Conservation (phyloP, 1,140 invertebrate genomes). For the Aphelinus certus region DNA sequence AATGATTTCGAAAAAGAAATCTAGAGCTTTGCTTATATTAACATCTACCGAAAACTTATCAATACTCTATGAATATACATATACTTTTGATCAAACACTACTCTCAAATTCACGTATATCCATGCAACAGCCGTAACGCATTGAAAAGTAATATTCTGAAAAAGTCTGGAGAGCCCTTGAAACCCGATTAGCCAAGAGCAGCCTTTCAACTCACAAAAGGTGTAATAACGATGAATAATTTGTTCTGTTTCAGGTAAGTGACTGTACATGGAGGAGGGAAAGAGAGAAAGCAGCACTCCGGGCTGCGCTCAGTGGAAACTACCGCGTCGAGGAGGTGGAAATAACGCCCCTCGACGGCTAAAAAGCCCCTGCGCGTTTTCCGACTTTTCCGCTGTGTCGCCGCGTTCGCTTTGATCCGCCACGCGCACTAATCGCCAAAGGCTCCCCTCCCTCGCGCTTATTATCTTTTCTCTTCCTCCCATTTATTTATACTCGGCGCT, state of each 20-base stretch:
- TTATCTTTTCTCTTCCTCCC: too few relatives aligned
- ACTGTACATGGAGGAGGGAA: not conserved
- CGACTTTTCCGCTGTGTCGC: not conserved
- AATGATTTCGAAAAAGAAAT: too few relatives aligned
- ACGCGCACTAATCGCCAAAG: not conserved
- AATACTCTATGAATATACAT: too few relatives aligned
- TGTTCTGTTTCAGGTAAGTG: constrained; percentile 30
- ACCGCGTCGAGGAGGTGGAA: not conserved
- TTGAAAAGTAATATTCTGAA: too few relatives aligned
- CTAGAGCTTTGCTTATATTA: too few relatives aligned
- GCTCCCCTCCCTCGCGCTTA: not conserved
- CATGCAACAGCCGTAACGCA: too few relatives aligned
- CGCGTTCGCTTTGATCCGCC: constrained; percentile 12
- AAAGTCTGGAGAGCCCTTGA: not conserved
- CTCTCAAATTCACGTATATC: too few relatives aligned
- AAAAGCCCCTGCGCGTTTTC: not conserved
- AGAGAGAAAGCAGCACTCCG: not conserved
- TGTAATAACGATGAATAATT: constrained; percentile 8
- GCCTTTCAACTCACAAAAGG: not conserved
- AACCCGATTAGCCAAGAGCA: not conserved
- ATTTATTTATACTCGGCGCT: not conserved
- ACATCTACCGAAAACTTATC: too few relatives aligned
- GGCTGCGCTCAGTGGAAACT: not conserved
- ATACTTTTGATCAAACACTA: too few relatives aligned
- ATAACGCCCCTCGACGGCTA: constrained; percentile 7